Evolutionary conservation across 2,888 invertebrate genomes (phyloP).

Genomic region (Latrodectus hesperus): DNA sequence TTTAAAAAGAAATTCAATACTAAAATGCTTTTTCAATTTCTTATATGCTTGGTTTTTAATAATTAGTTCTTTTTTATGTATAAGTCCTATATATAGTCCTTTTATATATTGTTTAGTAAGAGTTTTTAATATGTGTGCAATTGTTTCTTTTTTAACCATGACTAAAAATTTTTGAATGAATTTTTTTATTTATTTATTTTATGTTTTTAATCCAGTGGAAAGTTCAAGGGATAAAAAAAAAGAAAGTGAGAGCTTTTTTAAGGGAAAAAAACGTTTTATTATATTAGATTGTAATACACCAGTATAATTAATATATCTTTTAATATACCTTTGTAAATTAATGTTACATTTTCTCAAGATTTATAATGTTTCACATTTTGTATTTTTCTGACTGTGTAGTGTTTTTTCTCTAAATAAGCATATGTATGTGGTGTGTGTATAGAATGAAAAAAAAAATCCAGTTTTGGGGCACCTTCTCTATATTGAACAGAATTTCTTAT

Average conservation of each 20-base stretch:
- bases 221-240: constrained; percentile 27
- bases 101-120: constrained; percentile 65
- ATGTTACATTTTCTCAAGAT: constrained; percentile 71
- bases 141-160: constrained; percentile 66
- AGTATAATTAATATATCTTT: constrained; percentile 71
- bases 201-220: constrained; percentile 68
- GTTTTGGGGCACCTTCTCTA: constrained; percentile 67
- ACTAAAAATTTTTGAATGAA: constrained; percentile 44
- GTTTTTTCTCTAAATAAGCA: constrained; percentile 68
- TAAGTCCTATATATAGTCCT: constrained; percentile 51
- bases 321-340: constrained; percentile 71
- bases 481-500: constrained; percentile 70
- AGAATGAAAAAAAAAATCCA: constrained; percentile 51
- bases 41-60: too few relatives aligned
- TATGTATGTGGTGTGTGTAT: constrained; percentile 59
- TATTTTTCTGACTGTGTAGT: constrained; percentile 71
- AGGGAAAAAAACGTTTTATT: constrained; percentile 70
- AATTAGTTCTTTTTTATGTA: constrained; percentile 14
- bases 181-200: constrained; percentile 66
- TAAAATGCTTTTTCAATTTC: too few relatives aligned
- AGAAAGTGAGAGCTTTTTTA: constrained; percentile 69
- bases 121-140: constrained; percentile 68
- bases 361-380: constrained; percentile 71
- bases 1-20: not conserved
- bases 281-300: constrained; percentile 67